Evolutionary conservation across 2,797 vertebrate species (phyloP), one percentile per base, ranked within the genome.

Genomic region (Poliocrania exsul): DNA sequence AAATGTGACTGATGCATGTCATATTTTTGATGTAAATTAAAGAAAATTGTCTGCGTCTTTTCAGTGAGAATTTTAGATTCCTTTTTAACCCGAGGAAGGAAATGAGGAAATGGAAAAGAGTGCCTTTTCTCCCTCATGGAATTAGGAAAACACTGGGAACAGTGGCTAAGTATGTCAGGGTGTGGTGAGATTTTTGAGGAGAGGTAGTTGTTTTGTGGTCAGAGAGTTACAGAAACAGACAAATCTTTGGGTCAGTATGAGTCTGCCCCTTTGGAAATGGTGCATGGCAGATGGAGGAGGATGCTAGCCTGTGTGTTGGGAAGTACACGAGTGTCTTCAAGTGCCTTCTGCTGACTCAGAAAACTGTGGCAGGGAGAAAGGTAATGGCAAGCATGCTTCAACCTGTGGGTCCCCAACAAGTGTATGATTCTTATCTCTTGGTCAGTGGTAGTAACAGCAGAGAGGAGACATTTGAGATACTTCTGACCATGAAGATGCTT

Each of bases 231-330:
- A 83, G 51, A 66, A 83, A n/a, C 18, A 70, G 47, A 38, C 19
- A 42, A 38, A 51, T 47, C 40, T 71, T 57, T 47, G 31, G 6
- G 31, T 8, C 6, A 28, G 25, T 21, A 67, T 64, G 38, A 50
- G 31, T 44, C 19, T 25, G 4, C 9, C 6, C 23, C 15, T 67
- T 65, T 69, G 51, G 64, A 86, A 77, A 53, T 17, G 46, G 14
- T 6, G 0, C 0, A 0, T 57, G 15, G 16, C 13, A 47, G 62
- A 49, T 42, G 25, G 25, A 71, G 46, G 11, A 56, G 23, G 46
- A 31, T 69, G 23, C 17, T 31, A 69, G 13, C 31, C 26, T 29
- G 29, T 33, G 31, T 3, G 1, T 19, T 2, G 8, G 21, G 28
- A 60, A 46, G 21, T 33, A 51, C 16, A 38, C 4, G 3, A 7